Evolutionary conservation across 2,113 vertebrate species (phyloP).

Genomic region (Brachypteracias leptosomus): DNA sequence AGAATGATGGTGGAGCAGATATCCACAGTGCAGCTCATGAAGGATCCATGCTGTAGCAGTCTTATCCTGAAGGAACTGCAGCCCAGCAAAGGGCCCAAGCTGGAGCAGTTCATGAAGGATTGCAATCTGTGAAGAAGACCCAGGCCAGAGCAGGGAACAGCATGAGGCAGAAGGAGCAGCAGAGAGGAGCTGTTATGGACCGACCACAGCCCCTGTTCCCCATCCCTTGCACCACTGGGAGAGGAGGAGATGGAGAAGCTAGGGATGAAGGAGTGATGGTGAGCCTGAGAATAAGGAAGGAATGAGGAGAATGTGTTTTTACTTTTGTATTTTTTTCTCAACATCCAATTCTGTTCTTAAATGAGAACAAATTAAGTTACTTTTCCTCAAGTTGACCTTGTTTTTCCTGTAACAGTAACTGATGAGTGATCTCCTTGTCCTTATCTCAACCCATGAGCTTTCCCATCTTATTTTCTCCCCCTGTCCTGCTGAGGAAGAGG

Average conservation of each 20-base stretch:
- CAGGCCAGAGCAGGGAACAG: neutral
- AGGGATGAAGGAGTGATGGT: neutral
- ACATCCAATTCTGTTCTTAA: neutral
- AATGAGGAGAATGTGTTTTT: neutral
- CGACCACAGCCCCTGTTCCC: neutral
- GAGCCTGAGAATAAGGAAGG: neutral
- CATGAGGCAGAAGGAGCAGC: neutral
- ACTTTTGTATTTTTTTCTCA: neutral
- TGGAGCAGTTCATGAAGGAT: neutral
- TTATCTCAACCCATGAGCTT: neutral
- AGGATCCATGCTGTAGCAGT: neutral
- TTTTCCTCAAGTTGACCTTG: neutral
- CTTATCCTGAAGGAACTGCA: neutral
- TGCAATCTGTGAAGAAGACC: neutral
- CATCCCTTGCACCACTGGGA: neutral
- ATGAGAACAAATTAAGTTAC: neutral
- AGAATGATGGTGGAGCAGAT: neutral
- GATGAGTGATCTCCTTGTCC: neutral
- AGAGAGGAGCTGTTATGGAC: neutral
- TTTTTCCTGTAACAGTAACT: neutral
- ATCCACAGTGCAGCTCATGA: neutral
- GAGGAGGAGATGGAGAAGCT: neutral
- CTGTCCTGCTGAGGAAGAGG: neutral
- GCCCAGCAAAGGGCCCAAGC: neutral
- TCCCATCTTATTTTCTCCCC: neutral